These are phyloP conservation scores for Vombatus ursinus DNA, from an alignment of 2,113 vertebrate genomes.

Conservation along the genomic window DNA sequence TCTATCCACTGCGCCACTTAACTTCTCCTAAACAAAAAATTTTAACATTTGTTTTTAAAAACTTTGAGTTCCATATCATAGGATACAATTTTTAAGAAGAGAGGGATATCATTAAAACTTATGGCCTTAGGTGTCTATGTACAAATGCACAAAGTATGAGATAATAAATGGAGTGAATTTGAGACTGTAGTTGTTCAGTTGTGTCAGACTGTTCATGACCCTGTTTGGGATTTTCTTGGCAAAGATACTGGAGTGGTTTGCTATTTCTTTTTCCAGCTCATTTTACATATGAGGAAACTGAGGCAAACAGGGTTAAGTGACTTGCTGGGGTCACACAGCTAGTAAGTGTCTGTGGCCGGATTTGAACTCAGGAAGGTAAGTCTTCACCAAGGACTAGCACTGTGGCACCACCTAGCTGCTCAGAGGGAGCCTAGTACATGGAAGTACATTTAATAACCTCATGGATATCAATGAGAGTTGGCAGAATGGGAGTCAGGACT, in stretches of 20 bases:
- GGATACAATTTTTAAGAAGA: neutral
- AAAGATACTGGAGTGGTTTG: neutral
- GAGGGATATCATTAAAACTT: neutral
- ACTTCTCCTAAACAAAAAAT: too few relatives aligned
- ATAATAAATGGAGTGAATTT: neutral
- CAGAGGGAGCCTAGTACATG: neutral
- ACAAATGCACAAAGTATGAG: neutral
- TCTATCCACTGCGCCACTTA: too few relatives aligned
- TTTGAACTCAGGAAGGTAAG: neutral
- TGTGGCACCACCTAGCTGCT: neutral
- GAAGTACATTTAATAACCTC: neutral
- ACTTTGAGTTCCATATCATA: neutral
- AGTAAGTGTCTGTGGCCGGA: neutral
- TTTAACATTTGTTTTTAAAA: too few relatives aligned
- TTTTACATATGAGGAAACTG: too few relatives aligned
- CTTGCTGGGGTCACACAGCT: neutral
- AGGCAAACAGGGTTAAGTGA: neutral
- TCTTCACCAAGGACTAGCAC: too few relatives aligned
- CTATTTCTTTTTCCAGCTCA: neutral
- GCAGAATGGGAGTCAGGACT: neutral
- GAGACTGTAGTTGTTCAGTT: neutral
- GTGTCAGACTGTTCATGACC: neutral
- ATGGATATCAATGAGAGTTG: neutral
- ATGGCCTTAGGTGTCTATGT: neutral
- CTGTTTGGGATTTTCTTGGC: neutral